phyloP scores from a whole-genome alignment of 2,113 vertebrate species.

The Pao palembangensis region DNA sequence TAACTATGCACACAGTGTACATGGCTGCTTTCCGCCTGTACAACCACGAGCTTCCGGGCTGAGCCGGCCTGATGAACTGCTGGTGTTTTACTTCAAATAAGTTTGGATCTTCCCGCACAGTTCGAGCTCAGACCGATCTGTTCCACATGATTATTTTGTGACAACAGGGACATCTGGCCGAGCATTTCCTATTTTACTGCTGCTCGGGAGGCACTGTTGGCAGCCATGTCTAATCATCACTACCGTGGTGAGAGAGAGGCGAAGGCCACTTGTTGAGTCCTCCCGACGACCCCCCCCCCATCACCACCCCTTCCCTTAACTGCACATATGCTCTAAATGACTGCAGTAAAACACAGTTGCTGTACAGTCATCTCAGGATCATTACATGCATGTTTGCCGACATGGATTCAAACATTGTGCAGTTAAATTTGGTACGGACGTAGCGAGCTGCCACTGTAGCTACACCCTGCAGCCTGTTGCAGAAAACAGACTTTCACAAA shows the following conservation, averaged over 20 bases:
- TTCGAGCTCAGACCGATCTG: conserved; percentile 45
- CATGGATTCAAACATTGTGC: conserved; percentile 7
- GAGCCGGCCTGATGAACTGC: conserved; percentile 51
- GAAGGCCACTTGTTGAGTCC: conserved; percentile 69
- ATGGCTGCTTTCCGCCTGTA: conserved; percentile 29
- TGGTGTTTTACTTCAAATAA: conserved; percentile 65
- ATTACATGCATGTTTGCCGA: conserved; percentile 4
- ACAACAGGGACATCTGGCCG: conserved; percentile 61
- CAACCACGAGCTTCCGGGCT: conserved; percentile 50
- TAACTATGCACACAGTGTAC: conserved; percentile 20
- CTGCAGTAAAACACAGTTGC: conserved; percentile 14
- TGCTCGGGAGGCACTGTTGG: conserved; percentile 61
- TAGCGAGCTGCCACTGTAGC: neutral
- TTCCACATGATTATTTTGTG: conserved; percentile 65
- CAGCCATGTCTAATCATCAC: conserved; percentile 70
- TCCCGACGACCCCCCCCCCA: neutral
- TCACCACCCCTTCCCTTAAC: conserved; percentile 13
- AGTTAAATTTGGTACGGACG: neutral
- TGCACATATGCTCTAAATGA: conserved; percentile 17
- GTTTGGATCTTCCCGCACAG: conserved; percentile 14
- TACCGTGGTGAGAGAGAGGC: conserved; percentile 50
- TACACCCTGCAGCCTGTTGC: neutral
- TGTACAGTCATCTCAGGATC: conserved; percentile 1
- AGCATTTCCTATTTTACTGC: conserved; percentile 74
- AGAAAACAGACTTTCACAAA: neutral